Percentiles rank a stretch among this genome's conserved stretches.
Evolutionary conservation across 2,888 invertebrate genomes (phyloP).

Genomic region (Thymelicus sylvestris): DNA sequence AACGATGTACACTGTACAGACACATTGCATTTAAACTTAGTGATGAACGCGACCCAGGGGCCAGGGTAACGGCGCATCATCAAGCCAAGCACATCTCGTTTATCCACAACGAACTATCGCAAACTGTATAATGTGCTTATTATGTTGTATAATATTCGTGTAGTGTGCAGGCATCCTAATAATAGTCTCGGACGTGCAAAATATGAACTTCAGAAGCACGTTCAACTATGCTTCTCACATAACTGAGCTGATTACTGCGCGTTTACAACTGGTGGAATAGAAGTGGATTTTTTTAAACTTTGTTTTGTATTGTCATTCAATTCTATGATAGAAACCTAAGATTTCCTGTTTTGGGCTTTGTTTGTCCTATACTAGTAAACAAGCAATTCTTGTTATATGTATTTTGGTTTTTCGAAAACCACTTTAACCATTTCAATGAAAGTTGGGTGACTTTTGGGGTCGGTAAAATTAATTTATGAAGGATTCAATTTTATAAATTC

Average conservation of each 20-base stretch:
- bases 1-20: constrained; percentile 12
- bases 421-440: too few species aligned
- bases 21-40: constrained; percentile 19
- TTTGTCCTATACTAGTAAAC: too few species aligned
- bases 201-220: constrained; percentile 48
- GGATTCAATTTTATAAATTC: too few species aligned
- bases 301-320: too few species aligned
- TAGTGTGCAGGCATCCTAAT: constrained; percentile 22
- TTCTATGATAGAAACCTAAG: too few species aligned
- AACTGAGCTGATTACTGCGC: constrained; percentile 49
- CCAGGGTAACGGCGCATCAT: constrained; percentile 4
- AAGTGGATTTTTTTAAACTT: too few species aligned
- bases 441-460: too few species aligned
- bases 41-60: constrained; percentile 4
- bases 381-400: too few species aligned
- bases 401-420: too few species aligned
- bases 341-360: too few species aligned
- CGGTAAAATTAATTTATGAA: too few species aligned
- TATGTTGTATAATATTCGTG: background rate
- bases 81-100: constrained; percentile 27
- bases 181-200: constrained; percentile 21
- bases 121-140: constrained; percentile 16
- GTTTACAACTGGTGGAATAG: constrained; percentile 8
- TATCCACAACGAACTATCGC: constrained; percentile 19
- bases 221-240: constrained; percentile 54